Evolutionary conservation across 2,113 vertebrate species (phyloP).

Genomic region (Lanius ludovicianus): DNA sequence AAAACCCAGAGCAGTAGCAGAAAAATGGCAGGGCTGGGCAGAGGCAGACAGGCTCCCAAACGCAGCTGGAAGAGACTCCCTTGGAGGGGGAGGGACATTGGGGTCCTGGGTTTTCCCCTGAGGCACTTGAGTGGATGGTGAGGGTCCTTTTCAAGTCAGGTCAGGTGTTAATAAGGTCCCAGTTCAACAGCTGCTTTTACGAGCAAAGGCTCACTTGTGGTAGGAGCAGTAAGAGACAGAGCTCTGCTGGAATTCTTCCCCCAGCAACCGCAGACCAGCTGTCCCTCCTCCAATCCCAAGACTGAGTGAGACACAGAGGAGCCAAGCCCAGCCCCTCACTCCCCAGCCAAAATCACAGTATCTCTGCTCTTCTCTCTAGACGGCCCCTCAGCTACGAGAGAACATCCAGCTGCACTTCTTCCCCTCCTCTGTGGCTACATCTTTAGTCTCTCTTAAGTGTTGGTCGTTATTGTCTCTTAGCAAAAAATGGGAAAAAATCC

Average conservation of each 20-base stretch:
- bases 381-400: neutral
- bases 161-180: neutral
- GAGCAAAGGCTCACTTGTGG: neutral
- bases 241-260: neutral
- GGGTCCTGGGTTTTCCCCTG: neutral
- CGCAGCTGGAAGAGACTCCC: accelerated
- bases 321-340: no score
- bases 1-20: neutral
- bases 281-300: neutral
- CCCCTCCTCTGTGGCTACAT: neutral
- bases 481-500: neutral
- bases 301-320: neutral
- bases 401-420: neutral
- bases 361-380: neutral
- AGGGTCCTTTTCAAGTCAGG: neutral
- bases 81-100: neutral
- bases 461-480: neutral
- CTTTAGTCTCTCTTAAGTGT: neutral
- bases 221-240: neutral
- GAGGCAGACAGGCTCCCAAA: accelerated
- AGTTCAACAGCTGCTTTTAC: neutral
- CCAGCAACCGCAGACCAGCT: neutral
- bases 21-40: no score
- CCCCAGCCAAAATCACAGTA: neutral
- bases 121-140: neutral